Conservation (phyloP, 2,888 invertebrate species). For the Coenonympha glycerion region DNA sequence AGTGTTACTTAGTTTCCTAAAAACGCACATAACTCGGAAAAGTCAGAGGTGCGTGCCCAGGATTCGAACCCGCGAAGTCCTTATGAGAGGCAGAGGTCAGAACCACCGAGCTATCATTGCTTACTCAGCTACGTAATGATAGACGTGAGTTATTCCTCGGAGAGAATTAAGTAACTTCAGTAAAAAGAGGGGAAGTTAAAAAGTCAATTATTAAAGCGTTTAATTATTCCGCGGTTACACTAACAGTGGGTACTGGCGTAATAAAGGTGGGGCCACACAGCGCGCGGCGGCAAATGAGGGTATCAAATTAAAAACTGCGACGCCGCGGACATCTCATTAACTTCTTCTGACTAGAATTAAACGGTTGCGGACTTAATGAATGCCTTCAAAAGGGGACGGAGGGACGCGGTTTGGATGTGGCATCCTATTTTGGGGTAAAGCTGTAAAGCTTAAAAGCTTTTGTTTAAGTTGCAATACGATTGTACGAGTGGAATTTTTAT, state of each 20-base stretch:
- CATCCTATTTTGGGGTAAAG: conserved; percentile 2
- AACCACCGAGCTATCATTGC: no score
- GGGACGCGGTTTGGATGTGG: conserved; percentile 38
- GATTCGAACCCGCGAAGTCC: no score
- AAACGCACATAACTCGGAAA: no score
- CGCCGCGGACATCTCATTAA: conserved; percentile 62
- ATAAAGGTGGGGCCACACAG: conserved; percentile 23
- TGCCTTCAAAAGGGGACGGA: conserved; percentile 36
- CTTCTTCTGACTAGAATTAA: conserved; percentile 67
- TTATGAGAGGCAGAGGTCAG: no score
- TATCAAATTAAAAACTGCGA: conserved; percentile 66
- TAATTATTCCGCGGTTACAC: conserved; percentile 13
- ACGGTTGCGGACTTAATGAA: conserved; percentile 69
- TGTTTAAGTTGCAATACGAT: no score
- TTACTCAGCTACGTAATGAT: no score
- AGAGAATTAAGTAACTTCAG: no score
- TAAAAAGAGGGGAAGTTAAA: not conserved
- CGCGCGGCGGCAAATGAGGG: conserved; percentile 43
- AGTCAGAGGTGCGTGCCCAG: no score
- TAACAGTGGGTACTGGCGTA: conserved; percentile 18
- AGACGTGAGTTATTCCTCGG: no score
- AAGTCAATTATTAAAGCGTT: conserved; percentile 6
- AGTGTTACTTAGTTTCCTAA: no score
- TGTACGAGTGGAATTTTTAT: no score
- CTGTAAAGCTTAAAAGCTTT: no score